A percentile compares a stretch with the other conserved stretches of the same genome.
phyloP scores from a whole-genome alignment of 2,888 invertebrate genomes.

The Rutpela maculata region DNA sequence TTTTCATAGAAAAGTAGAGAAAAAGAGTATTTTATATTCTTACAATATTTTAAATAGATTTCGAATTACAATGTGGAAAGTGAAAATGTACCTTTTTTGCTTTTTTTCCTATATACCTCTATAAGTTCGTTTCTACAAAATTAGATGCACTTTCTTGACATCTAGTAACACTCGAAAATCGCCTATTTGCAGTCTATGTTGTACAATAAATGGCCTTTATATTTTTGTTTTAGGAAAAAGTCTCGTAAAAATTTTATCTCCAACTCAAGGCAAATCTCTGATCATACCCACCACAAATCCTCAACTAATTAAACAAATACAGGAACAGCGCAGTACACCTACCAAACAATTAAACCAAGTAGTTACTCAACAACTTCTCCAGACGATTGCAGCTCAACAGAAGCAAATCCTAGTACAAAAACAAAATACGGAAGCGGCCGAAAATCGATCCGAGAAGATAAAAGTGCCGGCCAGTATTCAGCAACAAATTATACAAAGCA shows the following conservation, averaged over 20 bases:
- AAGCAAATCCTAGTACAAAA: slow-evolving; percentile 64
- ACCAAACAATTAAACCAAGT: slow-evolving; percentile 62
- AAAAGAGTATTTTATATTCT: too few species aligned
- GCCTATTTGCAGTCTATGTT: neutral
- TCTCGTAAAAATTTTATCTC: slow-evolving; percentile 72
- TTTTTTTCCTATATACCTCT: too few species aligned
- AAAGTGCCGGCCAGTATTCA: slow-evolving; percentile 60
- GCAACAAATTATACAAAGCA: slow-evolving; percentile 69
- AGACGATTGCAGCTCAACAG: slow-evolving; percentile 67
- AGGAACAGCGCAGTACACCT: slow-evolving; percentile 57
- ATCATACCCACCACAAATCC: slow-evolving; percentile 74
- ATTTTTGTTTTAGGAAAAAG: slow-evolving; percentile 61
- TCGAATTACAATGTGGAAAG: too few species aligned
- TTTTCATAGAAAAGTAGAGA: too few species aligned
- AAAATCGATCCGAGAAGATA: slow-evolving; percentile 47
- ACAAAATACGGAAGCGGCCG: slow-evolving; percentile 47
- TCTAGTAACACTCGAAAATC: too few species aligned
- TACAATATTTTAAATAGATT: too few species aligned
- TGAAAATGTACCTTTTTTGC: too few species aligned
- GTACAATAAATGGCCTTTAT: neutral
- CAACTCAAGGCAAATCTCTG: slow-evolving; percentile 72
- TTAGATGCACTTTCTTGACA: too few species aligned
- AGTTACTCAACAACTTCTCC: slow-evolving; percentile 69
- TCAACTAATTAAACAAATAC: slow-evolving; percentile 66
- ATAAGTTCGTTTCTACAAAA: too few species aligned